These are phyloP conservation scores for Podarcis muralis DNA, from an alignment of 2,113 vertebrate species.

Conservation along the genomic window DNA sequence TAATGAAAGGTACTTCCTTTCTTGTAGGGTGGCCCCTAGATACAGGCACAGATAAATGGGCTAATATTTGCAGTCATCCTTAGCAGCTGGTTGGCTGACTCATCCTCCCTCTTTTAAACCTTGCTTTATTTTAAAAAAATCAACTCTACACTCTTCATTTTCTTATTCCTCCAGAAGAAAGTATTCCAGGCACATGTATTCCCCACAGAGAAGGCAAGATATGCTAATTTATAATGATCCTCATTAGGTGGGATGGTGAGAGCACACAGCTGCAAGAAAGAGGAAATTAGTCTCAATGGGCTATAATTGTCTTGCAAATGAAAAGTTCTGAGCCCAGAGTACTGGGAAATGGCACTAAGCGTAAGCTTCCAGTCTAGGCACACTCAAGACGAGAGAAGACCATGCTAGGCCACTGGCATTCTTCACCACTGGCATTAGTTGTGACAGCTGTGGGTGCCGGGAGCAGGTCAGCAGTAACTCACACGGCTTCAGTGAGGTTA, in stretches of 20 bases:
- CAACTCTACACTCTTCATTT: neutral
- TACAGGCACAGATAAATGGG: fast-evolving
- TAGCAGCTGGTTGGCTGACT: neutral
- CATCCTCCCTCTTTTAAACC: neutral
- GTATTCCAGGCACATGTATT: neutral
- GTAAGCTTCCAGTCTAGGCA: neutral
- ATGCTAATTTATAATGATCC: constrained; percentile 6
- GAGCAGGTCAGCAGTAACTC: too few relatives aligned
- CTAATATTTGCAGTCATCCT: neutral
- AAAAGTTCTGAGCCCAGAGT: neutral
- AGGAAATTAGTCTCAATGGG: neutral
- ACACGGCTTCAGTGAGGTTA: too few relatives aligned
- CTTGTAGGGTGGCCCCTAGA: constrained; percentile 19
- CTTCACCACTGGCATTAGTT: neutral
- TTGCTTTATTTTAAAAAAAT: neutral
- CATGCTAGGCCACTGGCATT: neutral
- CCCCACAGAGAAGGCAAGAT: neutral
- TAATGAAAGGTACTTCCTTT: neutral
- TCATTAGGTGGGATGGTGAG: constrained; percentile 18
- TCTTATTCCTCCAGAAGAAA: neutral
- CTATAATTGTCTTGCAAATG: neutral
- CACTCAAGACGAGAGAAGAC: neutral
- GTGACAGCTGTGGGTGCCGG: too few relatives aligned
- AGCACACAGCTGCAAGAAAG: constrained; percentile 8
- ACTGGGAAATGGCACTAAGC: neutral